Percentiles rank a stretch among this genome's conserved stretches.
Conservation (phyloP, 2,888 invertebrate species). For the Spilosoma lubricipeda region DNA sequence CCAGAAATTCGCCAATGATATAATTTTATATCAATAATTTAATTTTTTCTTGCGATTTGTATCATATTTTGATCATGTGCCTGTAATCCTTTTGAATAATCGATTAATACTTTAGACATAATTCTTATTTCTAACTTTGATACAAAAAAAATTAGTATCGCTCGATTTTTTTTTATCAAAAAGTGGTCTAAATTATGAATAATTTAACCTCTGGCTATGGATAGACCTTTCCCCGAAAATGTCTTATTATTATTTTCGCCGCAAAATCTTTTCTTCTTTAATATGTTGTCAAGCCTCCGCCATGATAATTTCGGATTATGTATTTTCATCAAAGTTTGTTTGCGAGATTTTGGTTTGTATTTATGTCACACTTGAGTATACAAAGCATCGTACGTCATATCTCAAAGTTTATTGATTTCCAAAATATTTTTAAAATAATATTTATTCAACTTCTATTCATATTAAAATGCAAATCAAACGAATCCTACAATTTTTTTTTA, state of each 20-base stretch:
- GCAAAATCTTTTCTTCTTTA: background rate
- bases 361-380: conserved; percentile 37
- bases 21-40: no score
- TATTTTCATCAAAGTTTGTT: conserved; percentile 11
- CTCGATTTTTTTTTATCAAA: no score
- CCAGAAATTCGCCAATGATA: no score
- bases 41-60: no score
- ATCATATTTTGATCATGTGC: no score
- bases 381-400: conserved; percentile 38
- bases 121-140: no score
- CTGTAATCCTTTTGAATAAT: no score
- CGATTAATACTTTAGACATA: no score
- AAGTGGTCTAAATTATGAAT: background rate
- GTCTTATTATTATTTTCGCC: background rate
- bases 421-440: conserved; percentile 16
- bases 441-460: conserved; percentile 3
- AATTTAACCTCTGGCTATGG: background rate
- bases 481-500: no score
- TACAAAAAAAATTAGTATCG: no score
- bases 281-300: background rate
- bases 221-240: background rate
- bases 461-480: background rate
- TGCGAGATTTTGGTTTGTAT: conserved; percentile 22
- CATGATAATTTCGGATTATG: background rate
- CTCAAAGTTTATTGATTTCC: conserved; percentile 1